Conservation (phyloP, 2,888 invertebrate species). For the Trachelus stipa region DNA sequence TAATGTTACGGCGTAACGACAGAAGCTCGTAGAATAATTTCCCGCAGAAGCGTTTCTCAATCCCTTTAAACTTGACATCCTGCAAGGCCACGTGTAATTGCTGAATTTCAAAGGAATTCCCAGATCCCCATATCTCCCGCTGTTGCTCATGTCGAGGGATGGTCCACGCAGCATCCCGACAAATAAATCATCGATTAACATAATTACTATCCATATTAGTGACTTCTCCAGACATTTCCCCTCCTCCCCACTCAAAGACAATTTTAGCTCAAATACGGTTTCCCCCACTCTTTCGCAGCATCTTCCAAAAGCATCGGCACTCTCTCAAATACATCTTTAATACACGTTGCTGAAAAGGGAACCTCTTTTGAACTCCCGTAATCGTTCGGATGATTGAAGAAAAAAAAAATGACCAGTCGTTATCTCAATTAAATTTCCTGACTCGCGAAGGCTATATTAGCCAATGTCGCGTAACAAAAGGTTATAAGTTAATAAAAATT, state of each 20-base stretch:
- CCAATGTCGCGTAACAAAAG: neutral
- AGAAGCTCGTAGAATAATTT: too few species aligned
- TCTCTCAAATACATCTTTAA: neutral
- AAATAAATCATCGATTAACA: neutral
- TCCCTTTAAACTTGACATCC: neutral
- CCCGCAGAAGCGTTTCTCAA: neutral
- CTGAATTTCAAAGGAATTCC: neutral
- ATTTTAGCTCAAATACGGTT: neutral
- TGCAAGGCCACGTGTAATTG: neutral
- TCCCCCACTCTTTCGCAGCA: neutral
- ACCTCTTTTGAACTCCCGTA: neutral
- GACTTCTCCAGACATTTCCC: neutral
- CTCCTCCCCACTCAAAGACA: neutral
- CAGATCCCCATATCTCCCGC: neutral
- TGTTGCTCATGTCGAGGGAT: neutral
- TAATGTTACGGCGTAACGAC: neutral
- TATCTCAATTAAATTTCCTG: neutral
- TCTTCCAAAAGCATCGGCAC: neutral
- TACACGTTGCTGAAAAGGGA: neutral
- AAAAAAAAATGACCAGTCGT: neutral
- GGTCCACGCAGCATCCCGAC: neutral
- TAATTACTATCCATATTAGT: neutral
- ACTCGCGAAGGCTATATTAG: neutral
- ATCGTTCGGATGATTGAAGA: neutral
- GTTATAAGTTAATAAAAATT: conserved; percentile 12